Conservation (phyloP, 2,113 vertebrate genomes). For the Rousettus leschenaultii region DNA sequence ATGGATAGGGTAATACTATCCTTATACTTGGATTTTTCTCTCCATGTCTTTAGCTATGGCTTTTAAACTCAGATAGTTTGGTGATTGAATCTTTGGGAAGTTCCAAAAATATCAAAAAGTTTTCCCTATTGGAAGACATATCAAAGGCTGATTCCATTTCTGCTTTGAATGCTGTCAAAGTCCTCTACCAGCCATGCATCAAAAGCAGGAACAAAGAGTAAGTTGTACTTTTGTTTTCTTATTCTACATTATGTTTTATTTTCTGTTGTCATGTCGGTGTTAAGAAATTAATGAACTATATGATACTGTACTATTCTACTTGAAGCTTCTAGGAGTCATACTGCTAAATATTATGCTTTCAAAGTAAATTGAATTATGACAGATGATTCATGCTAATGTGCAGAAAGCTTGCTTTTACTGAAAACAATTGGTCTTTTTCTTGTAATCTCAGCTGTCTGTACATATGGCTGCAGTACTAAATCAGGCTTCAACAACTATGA, state of each 20-base stretch:
- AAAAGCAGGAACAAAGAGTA: slow-evolving; percentile 88
- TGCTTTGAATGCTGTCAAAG: slow-evolving; percentile 86
- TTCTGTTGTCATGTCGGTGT: not conserved
- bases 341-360: slow-evolving; percentile 4
- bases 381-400: not conserved
- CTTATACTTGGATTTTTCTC: slow-evolving; percentile 45
- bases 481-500: not conserved
- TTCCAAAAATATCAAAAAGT: slow-evolving; percentile 56
- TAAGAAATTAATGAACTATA: slow-evolving; percentile 2
- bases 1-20: not conserved
- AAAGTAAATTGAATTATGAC: slow-evolving; percentile 23
- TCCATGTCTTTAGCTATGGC: slow-evolving; percentile 88
- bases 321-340: not conserved
- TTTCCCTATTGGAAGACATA: slow-evolving; percentile 75
- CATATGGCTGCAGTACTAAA: not conserved
- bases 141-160: slow-evolving; percentile 53
- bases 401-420: slow-evolving; percentile 8
- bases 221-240: slow-evolving; percentile 69
- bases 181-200: slow-evolving; percentile 90
- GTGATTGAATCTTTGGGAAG: slow-evolving; percentile 83
- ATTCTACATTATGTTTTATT: not conserved
- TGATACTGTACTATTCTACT: not conserved
- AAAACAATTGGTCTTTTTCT: slow-evolving; percentile 23
- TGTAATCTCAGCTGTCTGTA: slow-evolving; percentile 22
- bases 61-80: slow-evolving; percentile 94